These are phyloP conservation scores for Alfaro cultratus DNA, from an alignment of 2,797 vertebrate genomes.

Conservation along the genomic window DNA sequence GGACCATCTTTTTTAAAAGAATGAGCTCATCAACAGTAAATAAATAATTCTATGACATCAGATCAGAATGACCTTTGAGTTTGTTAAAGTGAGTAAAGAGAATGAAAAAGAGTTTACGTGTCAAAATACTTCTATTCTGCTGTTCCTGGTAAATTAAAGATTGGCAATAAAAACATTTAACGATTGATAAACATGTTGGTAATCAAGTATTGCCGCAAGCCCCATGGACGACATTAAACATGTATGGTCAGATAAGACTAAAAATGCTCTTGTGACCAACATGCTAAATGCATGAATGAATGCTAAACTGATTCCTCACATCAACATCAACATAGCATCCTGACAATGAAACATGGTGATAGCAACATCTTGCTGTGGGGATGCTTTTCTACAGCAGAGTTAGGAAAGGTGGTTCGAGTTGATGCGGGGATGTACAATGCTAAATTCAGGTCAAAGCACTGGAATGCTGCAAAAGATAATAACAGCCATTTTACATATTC, in stretches of 20 bases:
- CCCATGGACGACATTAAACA: not conserved
- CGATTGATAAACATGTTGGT: too few species aligned
- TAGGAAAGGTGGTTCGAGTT: not conserved
- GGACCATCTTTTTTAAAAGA: too few species aligned
- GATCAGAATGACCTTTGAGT: too few species aligned
- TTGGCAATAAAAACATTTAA: too few species aligned
- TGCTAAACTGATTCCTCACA: not conserved
- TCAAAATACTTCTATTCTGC: too few species aligned
- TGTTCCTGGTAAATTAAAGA: too few species aligned
- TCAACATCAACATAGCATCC: not conserved
- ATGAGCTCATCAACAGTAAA: too few species aligned
- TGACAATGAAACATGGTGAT: not conserved
- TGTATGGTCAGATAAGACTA: not conserved
- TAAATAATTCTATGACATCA: too few species aligned
- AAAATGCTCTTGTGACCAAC: not conserved
- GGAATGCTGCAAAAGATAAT: not conserved
- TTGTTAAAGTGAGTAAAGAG: too few species aligned
- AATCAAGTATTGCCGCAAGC: not conserved
- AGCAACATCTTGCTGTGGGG: not conserved
- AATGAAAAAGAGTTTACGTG: too few species aligned
- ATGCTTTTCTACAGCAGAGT: not conserved
- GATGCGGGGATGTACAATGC: not conserved
- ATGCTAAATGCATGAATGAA: not conserved
- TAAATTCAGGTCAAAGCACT: not conserved
- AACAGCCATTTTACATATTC: not conserved